These are phyloP conservation scores for Tupaia tana DNA, from an alignment of 2,113 vertebrate species.

Conservation along the genomic window DNA sequence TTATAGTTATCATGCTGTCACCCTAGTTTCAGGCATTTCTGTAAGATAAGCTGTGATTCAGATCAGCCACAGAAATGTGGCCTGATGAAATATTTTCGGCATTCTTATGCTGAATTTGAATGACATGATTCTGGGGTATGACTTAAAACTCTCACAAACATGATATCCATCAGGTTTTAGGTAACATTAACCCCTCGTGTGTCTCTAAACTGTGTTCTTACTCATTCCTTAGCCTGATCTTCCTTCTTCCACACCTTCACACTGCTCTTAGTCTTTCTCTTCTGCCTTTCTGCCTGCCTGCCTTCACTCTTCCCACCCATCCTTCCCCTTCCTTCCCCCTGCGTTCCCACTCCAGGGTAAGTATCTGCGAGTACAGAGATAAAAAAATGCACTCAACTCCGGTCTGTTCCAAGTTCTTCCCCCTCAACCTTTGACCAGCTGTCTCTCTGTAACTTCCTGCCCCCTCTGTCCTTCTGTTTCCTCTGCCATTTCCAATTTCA, in stretches of 20 bases:
- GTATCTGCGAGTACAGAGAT: slow-evolving; percentile 32
- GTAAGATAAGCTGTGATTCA: not conserved
- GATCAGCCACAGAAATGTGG: not conserved
- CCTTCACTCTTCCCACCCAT: not conserved
- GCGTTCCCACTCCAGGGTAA: not conserved
- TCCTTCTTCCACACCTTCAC: not conserved
- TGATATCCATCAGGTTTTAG: not conserved
- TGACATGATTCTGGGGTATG: not conserved
- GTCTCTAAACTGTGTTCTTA: not conserved
- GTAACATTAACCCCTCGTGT: not conserved
- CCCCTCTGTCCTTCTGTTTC: slow-evolving; percentile 74
- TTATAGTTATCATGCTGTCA: not conserved
- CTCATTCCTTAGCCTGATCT: not conserved
- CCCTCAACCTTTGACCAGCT: slow-evolving; percentile 78
- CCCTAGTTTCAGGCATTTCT: not conserved
- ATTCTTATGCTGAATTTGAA: slow-evolving; percentile 6
- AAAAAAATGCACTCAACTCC: not conserved
- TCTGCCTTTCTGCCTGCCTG: not conserved
- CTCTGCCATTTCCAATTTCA: slow-evolving; percentile 51
- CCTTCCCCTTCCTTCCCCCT: not conserved
- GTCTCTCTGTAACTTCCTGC: slow-evolving; percentile 65
- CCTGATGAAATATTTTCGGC: not conserved
- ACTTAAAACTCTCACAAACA: not conserved
- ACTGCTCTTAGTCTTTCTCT: not conserved
- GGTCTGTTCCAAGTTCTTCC: slow-evolving; percentile 65